A percentile compares a stretch with the other conserved stretches of the same genome.
Evolutionary conservation across 1,140 invertebrate genomes (phyloP).

Genomic region (Drosophila burlai): DNA sequence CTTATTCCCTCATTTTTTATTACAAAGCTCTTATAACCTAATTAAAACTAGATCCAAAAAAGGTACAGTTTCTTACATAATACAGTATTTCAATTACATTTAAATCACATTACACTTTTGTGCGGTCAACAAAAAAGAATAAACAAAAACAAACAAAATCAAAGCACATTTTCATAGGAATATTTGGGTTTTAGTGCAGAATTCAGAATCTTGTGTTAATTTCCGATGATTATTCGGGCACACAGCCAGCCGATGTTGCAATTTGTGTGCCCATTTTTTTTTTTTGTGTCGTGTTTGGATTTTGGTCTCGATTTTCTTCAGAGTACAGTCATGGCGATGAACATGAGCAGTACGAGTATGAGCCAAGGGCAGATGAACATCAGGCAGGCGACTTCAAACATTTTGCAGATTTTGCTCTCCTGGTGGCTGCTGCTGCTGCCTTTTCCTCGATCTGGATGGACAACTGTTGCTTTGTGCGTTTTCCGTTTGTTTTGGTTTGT

Average conservation of each 20-base stretch:
- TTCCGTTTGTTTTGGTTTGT: slow-evolving; percentile 1
- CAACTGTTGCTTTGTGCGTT: slow-evolving; percentile 30
- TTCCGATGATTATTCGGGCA: slow-evolving; percentile 37
- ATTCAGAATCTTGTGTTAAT: slow-evolving; percentile 18
- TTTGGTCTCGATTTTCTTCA: slow-evolving; percentile 36
- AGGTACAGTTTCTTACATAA: slow-evolving; percentile 55
- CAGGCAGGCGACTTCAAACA: slow-evolving; percentile 81
- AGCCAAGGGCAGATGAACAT: slow-evolving; percentile 84
- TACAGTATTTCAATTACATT: slow-evolving; percentile 51
- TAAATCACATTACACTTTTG: slow-evolving; percentile 69
- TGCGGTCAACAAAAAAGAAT: slow-evolving; percentile 20
- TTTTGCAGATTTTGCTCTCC: slow-evolving; percentile 43
- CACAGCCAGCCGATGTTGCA: slow-evolving; percentile 64
- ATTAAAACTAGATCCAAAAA: slow-evolving; percentile 19
- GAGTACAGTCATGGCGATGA: slow-evolving; percentile 81
- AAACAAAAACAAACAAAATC: slow-evolving; percentile 28
- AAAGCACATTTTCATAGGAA: slow-evolving; percentile 61
- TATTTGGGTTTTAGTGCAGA: slow-evolving; percentile 37
- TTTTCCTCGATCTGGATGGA: slow-evolving; percentile 15
- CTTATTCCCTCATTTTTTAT: slow-evolving; percentile 16
- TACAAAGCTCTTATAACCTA: slow-evolving; percentile 21
- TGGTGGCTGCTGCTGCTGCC: not conserved
- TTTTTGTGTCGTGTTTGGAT: not conserved
- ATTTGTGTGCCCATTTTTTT: slow-evolving; percentile 63
- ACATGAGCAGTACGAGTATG: slow-evolving; percentile 76